Conservation (phyloP, 2,797 vertebrate species). For the Poeciliopsis infans region DNA sequence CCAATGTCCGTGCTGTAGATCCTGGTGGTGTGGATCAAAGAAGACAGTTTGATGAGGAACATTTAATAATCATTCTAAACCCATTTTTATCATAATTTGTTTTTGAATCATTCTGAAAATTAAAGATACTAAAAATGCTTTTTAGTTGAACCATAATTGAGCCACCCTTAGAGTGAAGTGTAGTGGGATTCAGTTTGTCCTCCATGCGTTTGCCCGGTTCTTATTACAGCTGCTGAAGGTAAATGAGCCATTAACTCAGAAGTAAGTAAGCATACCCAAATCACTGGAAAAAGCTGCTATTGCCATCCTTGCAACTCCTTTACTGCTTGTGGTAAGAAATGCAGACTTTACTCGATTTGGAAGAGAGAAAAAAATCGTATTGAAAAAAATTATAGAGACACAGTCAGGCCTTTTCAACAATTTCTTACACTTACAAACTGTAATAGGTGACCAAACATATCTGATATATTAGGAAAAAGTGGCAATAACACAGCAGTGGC, state of each 20-base stretch:
- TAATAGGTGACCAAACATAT: conserved; percentile 11
- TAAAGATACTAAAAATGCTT: neutral
- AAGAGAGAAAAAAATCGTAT: neutral
- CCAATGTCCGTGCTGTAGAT: too few relatives aligned
- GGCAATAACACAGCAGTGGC: neutral
- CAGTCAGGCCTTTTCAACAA: neutral
- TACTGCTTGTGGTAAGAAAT: neutral
- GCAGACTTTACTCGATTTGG: neutral
- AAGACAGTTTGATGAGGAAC: neutral
- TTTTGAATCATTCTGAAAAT: neutral
- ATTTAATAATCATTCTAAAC: neutral
- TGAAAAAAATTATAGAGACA: neutral
- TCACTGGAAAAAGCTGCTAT: conserved; percentile 4
- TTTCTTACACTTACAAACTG: neutral
- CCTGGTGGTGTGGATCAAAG: too few relatives aligned
- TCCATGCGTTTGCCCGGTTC: neutral
- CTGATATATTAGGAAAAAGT: neutral
- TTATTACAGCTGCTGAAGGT: conserved; percentile 6
- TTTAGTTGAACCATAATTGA: neutral
- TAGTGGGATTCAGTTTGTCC: neutral
- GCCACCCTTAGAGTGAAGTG: neutral
- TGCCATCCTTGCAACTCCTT: neutral
- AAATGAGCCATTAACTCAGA: conserved; percentile 6
- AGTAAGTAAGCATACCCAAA: neutral
- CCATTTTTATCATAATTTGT: too few relatives aligned